Percentiles rank a stretch among this genome's conserved stretches.
These are phyloP conservation scores for Drosophila sucinea DNA, from an alignment of 1,140 invertebrate genomes.

Conservation along the genomic window DNA sequence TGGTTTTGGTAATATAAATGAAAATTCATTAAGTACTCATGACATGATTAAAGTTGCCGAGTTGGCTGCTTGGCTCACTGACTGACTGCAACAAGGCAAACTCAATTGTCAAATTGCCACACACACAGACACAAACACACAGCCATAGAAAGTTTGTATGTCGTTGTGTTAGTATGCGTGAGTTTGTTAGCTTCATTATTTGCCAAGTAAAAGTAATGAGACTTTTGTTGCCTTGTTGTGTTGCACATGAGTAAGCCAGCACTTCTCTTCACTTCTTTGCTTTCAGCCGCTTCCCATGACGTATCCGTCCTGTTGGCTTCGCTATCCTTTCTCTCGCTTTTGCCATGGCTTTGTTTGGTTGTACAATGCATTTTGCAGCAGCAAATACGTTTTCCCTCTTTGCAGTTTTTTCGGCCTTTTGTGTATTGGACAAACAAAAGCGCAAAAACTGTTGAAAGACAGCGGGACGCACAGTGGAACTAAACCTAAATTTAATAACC, in stretches of 20 bases:
- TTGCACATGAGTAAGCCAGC: conserved; percentile 72
- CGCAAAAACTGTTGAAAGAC: conserved; percentile 66
- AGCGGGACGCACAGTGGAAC: conserved; percentile 32
- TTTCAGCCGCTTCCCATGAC: conserved; percentile 28
- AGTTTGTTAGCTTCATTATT: conserved; percentile 75
- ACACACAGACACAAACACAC: conserved; percentile 25
- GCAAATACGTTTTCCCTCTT: conserved; percentile 33
- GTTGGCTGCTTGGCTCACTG: not conserved
- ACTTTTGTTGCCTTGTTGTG: conserved; percentile 80
- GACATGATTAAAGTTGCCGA: conserved; percentile 23
- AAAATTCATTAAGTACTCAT: conserved; percentile 3
- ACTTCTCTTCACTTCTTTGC: conserved; percentile 58
- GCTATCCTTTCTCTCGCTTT: not conserved
- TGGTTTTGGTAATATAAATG: not conserved
- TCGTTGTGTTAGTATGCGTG: conserved; percentile 26
- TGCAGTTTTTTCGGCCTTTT: conserved; percentile 59
- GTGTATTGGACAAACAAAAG: conserved; percentile 76
- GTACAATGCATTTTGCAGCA: conserved; percentile 8
- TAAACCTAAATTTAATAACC: not conserved
- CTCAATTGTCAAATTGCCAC: conserved; percentile 69
- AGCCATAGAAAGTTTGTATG: not conserved
- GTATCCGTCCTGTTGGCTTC: conserved; percentile 7
- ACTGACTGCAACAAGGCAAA: conserved; percentile 47
- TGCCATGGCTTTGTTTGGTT: not conserved
- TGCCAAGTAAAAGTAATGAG: conserved; percentile 81